Evolutionary conservation across 2,113 vertebrate genomes (phyloP), one percentile per base, ranked within the genome.

Genomic region (Tiliqua scincoides): DNA sequence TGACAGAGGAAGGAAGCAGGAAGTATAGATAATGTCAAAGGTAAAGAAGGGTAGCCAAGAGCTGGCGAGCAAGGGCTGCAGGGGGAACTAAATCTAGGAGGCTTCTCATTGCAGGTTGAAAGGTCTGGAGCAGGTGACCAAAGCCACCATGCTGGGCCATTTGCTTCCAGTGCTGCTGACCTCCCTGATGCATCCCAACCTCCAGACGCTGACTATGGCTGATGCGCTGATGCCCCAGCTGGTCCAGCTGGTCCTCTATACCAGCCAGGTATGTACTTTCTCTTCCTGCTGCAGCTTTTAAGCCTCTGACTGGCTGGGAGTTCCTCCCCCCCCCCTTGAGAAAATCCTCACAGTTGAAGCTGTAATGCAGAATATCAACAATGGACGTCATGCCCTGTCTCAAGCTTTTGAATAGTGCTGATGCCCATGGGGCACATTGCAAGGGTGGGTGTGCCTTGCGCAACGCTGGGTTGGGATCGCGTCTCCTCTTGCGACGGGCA

Each of bases 191-290:
- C 99, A 99, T 91, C 98, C 98, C 11, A 99, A 99, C 91, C 96
- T 99, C 77, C 98, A 99, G 92, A 99, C 98, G 8, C 95, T 99
- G 65, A 98, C 95, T 20, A 98, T 99, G 83, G 99, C 98, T 14
- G 99, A 99, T 43, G 98, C 98, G 18, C 97, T 99, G 91, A 99
- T 99, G 99, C 98, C 99, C 79, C 99, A 99, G 95, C 95, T 99
- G 65, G 98, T 99, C 48, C 99, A 99, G 93, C 96, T 99, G 78
- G 99, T 99, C 6, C 98, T 99, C 70, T 99, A 99, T 82, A 99
- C 99, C 48, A 99, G 99, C 91, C 98, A 99, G 98, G 99, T 99
- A 91, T 0, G 86, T 9, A 18, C 84, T 86, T 52, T 35, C 40
- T 40, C 61, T 87, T 40, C 32, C 52, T 73, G 37, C 17, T 83